Evolutionary conservation across 2,113 vertebrate genomes (phyloP).

Genomic region (Pandion haliaetus): DNA sequence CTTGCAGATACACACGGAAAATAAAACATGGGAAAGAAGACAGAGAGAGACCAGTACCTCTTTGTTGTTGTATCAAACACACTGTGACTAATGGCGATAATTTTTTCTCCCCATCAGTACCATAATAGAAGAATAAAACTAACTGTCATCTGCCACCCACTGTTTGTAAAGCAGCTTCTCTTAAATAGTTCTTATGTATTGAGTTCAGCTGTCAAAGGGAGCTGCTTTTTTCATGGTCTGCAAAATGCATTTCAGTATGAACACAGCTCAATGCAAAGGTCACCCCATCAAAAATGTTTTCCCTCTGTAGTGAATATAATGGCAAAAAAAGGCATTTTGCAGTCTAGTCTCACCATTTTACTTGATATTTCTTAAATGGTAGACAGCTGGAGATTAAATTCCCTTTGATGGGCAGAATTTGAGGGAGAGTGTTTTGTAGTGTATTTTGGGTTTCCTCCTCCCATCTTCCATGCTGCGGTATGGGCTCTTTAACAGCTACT

Average conservation of each 20-base stretch:
- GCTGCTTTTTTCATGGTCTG: conserved; percentile 18
- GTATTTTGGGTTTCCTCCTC: background rate
- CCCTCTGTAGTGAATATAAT: conserved; percentile 15
- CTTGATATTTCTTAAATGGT: conserved; percentile 46
- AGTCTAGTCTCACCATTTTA: conserved; percentile 13
- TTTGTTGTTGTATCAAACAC: background rate
- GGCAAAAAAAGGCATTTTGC: conserved; percentile 13
- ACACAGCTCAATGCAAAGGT: conserved; percentile 53
- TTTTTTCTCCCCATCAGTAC: background rate
- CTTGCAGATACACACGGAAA: background rate
- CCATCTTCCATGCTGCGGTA: background rate
- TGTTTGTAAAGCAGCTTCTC: conserved; percentile 48
- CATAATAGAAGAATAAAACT: conserved; percentile 1
- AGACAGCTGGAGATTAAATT: conserved; percentile 64
- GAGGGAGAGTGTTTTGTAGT: background rate
- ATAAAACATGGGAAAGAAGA: background rate
- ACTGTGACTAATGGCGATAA: background rate
- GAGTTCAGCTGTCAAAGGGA: conserved; percentile 41
- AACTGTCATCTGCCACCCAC: conserved; percentile 51
- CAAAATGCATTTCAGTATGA: conserved; percentile 43
- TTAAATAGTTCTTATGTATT: conserved; percentile 20
- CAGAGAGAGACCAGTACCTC: background rate
- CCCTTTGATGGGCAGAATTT: conserved; percentile 33
- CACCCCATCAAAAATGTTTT: conserved; percentile 65
- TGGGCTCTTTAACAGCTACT: background rate